phyloP scores from a whole-genome alignment of 2,113 vertebrate species.

The Colossoma macropomum region DNA sequence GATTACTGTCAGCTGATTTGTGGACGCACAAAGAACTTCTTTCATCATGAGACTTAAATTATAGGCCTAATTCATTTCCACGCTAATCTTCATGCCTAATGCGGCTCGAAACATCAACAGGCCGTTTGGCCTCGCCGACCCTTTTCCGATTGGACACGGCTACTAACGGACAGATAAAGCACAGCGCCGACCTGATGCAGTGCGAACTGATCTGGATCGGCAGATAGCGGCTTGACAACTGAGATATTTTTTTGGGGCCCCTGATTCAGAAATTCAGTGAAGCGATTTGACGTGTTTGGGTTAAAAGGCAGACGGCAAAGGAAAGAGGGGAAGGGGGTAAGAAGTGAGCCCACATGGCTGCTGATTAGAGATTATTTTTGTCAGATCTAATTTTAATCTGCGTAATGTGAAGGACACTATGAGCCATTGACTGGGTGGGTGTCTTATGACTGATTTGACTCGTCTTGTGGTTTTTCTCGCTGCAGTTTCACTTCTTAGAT shows the following conservation, averaged over 20 bases:
- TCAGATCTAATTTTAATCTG: conserved; percentile 78
- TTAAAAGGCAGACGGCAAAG: neutral
- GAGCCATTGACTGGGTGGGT: conserved; percentile 68
- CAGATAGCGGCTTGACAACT: neutral
- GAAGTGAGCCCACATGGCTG: conserved; percentile 70
- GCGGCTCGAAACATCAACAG: conserved; percentile 20
- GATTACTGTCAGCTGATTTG: conserved; percentile 67
- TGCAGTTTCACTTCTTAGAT: conserved; percentile 36
- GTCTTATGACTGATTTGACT: conserved; percentile 78
- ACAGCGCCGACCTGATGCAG: neutral
- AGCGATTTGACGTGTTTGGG: too few species aligned
- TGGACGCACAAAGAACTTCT: conserved; percentile 58
- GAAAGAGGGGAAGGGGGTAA: neutral
- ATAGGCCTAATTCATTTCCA: conserved; percentile 66
- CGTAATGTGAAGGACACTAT: conserved; percentile 74
- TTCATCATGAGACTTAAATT: conserved; percentile 63
- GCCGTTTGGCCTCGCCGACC: conserved; percentile 42
- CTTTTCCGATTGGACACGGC: conserved; percentile 58
- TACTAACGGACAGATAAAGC: neutral
- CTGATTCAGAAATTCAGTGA: too few species aligned
- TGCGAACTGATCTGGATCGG: neutral
- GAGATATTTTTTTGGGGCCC: too few species aligned
- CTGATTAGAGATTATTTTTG: conserved; percentile 71
- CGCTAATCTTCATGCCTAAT: conserved; percentile 56
- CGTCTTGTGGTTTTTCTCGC: conserved; percentile 43